Evolutionary conservation across 2,888 invertebrate genomes (phyloP).

Genomic region (Frankliniella intonsa): DNA sequence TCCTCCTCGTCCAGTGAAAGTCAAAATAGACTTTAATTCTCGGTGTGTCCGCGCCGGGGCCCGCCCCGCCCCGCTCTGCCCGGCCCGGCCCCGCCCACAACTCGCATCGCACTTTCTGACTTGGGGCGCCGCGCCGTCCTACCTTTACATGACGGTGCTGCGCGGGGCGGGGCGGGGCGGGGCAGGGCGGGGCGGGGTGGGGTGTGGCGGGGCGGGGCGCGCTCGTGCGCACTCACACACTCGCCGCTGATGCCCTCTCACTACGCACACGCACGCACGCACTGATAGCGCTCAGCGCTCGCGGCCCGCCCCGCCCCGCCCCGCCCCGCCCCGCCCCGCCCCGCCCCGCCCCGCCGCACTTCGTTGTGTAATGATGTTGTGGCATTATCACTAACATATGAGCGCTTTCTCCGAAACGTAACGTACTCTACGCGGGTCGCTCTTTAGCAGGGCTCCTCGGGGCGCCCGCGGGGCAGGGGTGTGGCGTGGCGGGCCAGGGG

Average conservation of each 20-base stretch:
- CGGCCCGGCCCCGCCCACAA: neutral
- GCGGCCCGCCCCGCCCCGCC: neutral
- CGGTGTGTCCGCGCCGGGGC: neutral
- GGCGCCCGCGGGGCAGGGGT: no score
- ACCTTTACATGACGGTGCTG: neutral
- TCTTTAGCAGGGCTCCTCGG: no score
- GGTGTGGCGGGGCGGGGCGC: neutral
- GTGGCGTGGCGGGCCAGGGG: no score
- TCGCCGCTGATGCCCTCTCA: neutral
- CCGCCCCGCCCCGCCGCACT: neutral
- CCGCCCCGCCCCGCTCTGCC: neutral
- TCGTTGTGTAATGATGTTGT: no score
- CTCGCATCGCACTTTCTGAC: no score
- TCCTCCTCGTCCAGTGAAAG: neutral
- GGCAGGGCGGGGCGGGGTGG: neutral
- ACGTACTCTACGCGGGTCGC: neutral
- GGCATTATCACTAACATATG: no score
- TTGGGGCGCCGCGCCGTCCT: neutral
- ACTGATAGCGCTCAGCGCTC: neutral
- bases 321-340: neutral
- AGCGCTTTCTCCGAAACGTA: neutral
- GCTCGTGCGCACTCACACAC: no score
- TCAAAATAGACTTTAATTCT: conserved; percentile 27
- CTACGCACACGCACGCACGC: neutral
- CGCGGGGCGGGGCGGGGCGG: neutral